These are phyloP conservation scores for Chrysogorgia sp. DNA, from an alignment of 92 coral and sea anemone genomes.

Conservation along the genomic window DNA sequence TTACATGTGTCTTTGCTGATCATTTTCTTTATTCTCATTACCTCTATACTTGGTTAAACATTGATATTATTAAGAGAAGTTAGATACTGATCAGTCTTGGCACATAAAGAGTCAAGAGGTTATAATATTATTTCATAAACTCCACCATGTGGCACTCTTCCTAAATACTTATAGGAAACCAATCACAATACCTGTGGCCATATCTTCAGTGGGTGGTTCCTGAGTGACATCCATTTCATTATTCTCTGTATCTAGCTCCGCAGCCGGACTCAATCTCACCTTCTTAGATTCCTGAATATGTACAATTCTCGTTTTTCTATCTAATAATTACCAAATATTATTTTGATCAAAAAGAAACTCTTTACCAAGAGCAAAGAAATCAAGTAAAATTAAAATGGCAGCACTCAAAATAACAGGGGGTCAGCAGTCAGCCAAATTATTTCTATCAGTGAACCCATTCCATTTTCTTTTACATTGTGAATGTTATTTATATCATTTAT, in stretches of 20 bases:
- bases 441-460: too few relatives aligned
- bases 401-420: too few relatives aligned
- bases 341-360: not conserved
- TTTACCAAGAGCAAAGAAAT: too few relatives aligned
- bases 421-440: too few relatives aligned
- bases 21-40: too few relatives aligned
- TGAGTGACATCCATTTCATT: not conserved
- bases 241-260: conserved; percentile 2
- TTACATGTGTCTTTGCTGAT: not conserved
- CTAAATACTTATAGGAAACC: not conserved
- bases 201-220: not conserved
- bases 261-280: not conserved
- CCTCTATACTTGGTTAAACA: too few relatives aligned
- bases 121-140: not conserved
- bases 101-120: not conserved
- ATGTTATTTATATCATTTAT: too few relatives aligned
- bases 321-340: not conserved
- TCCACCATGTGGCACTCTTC: not conserved
- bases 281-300: conserved; percentile 26
- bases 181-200: conserved; percentile 8
- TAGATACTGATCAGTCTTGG: too few relatives aligned
- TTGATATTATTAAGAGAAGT: too few relatives aligned
- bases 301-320: conserved; percentile 35
- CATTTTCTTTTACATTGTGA: too few relatives aligned
- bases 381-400: too few relatives aligned